Base-by-base conservation (phyloP, 2,113 vertebrate genomes). In the Daubentonia madagascariensis region DNA sequence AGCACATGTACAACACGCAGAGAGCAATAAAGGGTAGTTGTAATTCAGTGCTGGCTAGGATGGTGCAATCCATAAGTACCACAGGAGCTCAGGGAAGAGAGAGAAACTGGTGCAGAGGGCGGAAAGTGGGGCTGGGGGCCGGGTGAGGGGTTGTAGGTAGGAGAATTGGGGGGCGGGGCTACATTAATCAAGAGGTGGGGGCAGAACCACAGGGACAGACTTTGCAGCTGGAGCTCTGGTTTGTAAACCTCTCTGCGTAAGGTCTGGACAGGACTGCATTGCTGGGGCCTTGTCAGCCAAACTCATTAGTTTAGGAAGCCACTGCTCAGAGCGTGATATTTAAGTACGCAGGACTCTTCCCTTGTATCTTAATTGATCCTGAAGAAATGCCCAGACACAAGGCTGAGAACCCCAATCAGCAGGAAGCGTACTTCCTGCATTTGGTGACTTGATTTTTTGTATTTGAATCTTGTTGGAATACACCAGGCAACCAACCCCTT, bases 321-420 rank as follows among this genome's bases (percentile, higher is more conserved):
- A 5, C 10, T 32, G 57, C 84, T 89, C 90, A 16, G 73, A 87
- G 75, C 43, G 6, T 1, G 1, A 9, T n/a, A 22, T 32, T 95
- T 86, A 45, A 78, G 63, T 13, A 79, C 1, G 37, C 50, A 59
- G 25, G 45, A 76, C 50, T 96, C 86, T 87, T 65, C 59, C 63
- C 61, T 90, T 13, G 50, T 6, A 5, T 88, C 59, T 81, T 52
- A 87, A 67, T 23, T 61, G 88, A 85, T 48, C 70, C 91, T 94
- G 88, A 94, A 92, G 94, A 92, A 75, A n/a, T 6, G 48, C 70
- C 72, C 59, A 37, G 94, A 76, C 52, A 25, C 5, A 14, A 79
- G 22, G 48, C 83, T 30, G 37, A 81, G 92, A 76, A 20, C 67
- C 67, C 67, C 20, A 40, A 10, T 12, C 25, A 20, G 43, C 48